Evolutionary conservation across 2,797 vertebrate genomes (phyloP).

Genomic region (Hydrophis major): DNA sequence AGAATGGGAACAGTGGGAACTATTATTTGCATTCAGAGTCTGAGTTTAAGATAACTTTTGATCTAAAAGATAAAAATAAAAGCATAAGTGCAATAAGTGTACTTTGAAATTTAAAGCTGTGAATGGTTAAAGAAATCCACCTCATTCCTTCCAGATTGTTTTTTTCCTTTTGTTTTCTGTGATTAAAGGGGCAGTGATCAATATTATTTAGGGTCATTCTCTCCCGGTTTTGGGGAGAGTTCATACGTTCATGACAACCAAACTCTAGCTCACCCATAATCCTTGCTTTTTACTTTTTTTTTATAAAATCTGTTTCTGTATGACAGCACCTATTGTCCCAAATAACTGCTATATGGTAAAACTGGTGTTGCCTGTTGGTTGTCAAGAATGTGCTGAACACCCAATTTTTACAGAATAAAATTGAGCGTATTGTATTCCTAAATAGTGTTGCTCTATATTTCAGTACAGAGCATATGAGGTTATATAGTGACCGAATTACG

Average conservation of each 20-base stretch:
- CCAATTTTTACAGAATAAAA: background rate
- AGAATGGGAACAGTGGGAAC: slow-evolving; percentile 33
- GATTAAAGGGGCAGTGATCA: slow-evolving; percentile 59
- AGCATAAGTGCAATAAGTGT: slow-evolving; percentile 76
- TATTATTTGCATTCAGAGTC: slow-evolving; percentile 32
- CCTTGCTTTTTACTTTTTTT: background rate
- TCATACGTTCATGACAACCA: background rate
- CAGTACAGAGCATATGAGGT: background rate
- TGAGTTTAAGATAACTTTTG: slow-evolving; percentile 56
- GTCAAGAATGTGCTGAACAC: background rate
- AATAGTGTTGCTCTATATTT: background rate
- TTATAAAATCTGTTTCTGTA: background rate
- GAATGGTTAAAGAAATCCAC: slow-evolving; percentile 68
- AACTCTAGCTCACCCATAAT: background rate
- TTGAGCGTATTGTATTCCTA: background rate
- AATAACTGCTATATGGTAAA: background rate
- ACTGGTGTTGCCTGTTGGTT: background rate
- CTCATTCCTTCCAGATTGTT: slow-evolving; percentile 65
- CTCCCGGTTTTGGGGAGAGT: background rate
- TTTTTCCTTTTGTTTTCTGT: slow-evolving; percentile 34
- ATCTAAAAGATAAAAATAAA: slow-evolving; percentile 57
- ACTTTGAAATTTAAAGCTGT: slow-evolving; percentile 78
- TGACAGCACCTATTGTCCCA: background rate
- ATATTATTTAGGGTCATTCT: slow-evolving; percentile 30
- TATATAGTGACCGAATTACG: background rate